These are phyloP conservation scores for Sebastes taczanowskii DNA, from an alignment of 2,797 vertebrate genomes.

Conservation along the genomic window DNA sequence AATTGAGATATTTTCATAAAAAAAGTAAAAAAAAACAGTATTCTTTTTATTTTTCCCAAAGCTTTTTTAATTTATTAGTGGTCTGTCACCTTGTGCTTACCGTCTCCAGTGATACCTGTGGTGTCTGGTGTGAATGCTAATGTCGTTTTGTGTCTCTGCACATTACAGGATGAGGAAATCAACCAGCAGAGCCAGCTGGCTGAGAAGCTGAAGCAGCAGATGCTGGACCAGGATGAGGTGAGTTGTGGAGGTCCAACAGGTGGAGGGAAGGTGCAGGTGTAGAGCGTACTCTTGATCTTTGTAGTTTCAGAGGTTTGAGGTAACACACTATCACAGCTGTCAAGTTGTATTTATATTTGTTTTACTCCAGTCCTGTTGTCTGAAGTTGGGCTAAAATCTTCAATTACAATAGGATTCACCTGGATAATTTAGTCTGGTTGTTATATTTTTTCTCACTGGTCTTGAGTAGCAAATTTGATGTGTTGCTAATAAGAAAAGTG, in stretches of 20 bases:
- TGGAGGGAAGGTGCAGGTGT: neutral
- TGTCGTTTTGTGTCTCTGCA: neutral
- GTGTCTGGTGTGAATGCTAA: neutral
- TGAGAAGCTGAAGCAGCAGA: constrained; percentile 97
- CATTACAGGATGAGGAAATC: constrained; percentile 94
- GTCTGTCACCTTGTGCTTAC: neutral
- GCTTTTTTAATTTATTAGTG: neutral
- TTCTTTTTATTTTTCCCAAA: neutral
- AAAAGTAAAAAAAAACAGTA: neutral
- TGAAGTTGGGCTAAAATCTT: neutral
- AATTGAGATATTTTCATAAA: neutral
- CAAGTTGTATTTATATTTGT: neutral
- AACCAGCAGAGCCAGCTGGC: constrained; percentile 97
- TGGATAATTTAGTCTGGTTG: neutral
- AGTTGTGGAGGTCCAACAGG: constrained; percentile 41
- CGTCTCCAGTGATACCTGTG: neutral
- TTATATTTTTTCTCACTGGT: neutral
- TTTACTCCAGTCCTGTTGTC: neutral
- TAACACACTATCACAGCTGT: neutral
- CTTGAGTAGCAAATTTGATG: neutral
- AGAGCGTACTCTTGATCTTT: neutral
- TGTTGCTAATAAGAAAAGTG: neutral
- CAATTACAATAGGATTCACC: neutral
- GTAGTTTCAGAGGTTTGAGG: neutral
- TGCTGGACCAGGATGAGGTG: constrained; percentile 98